Base-by-base conservation (phyloP, 2,797 vertebrate species). In the Tragopan temminckii region DNA sequence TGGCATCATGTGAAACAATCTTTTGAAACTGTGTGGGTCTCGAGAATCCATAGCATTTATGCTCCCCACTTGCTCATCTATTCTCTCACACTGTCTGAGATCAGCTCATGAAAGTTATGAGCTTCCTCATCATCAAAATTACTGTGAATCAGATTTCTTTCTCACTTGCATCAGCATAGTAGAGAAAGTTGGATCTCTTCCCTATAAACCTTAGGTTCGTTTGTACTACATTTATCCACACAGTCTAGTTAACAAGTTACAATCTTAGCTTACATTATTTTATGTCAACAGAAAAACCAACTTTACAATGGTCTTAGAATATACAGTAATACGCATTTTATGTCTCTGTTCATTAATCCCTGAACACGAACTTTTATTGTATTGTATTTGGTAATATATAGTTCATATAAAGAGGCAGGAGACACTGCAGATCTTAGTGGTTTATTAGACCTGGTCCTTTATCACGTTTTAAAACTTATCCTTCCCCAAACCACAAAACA, bases 401-500 rank as follows among this genome's bases (percentile, higher is more conserved):
- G 66, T 67, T 89, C 79, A 88, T 52, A 45, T 79, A 90, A 97
- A 88, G 85, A 83, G 36, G 36, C 67, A 95, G 78, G 84, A 89
- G 89, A 92, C 80, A 36, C 31, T 76, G 53, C 40, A 70, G 82
- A 89, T 74, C 87, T 89, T 89, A 77, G 80, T 77, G 69, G 77
- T 70, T 93, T 57, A 14, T 95, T 90, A 91, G 76, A 67, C 63
- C 72, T 81, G 38, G 62, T 27, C 33, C 80, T 93, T 89, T 23
- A 92, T 52, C 0, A 0, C 85, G 27, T 75, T 91, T 89, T 89
- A 88, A 93, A 94, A 63, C 20, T 42, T 87, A 50, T 89, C 20
- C 33, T 85, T 90, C 76, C 80, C 80, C 76, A 93, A 70, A 77
- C 69, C 76, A 89, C 86, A 89, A 85, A 96, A 91, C 31, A 88